Evolutionary conservation across 2,888 invertebrate genomes (phyloP).

Genomic region (Chrysotoxum bicinctum): DNA sequence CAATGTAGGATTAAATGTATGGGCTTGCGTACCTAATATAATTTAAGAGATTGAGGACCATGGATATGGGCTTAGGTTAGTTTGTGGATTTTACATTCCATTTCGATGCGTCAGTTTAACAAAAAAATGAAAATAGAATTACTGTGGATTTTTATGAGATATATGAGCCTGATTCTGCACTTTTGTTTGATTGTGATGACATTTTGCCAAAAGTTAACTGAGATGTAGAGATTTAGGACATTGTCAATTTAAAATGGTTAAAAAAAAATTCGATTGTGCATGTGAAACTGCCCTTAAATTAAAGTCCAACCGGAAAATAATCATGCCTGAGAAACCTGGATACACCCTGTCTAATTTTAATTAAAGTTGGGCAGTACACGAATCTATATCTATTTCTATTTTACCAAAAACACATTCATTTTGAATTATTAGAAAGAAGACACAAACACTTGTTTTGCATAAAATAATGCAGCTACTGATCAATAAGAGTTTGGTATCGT

Average conservation of each 20-base stretch:
- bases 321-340: neutral
- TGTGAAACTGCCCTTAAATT: neutral
- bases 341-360: no score
- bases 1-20: constrained; percentile 29
- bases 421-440: no score
- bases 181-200: constrained; percentile 9
- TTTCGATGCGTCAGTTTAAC: constrained; percentile 18
- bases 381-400: no score
- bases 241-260: neutral
- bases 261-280: neutral
- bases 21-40: constrained; percentile 2
- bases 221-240: neutral
- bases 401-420: no score
- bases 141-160: constrained; percentile 1
- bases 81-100: neutral
- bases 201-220: constrained; percentile 6
- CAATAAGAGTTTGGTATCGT: no score
- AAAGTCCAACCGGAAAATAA: neutral
- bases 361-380: no score
- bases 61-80: neutral
- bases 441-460: no score
- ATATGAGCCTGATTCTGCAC: neutral
- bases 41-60: neutral
- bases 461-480: no score
- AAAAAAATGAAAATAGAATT: neutral